Percentiles rank a stretch among this genome's conserved stretches.
Conservation (phyloP, 2,888 invertebrate species). For the Odontothrips loti region DNA sequence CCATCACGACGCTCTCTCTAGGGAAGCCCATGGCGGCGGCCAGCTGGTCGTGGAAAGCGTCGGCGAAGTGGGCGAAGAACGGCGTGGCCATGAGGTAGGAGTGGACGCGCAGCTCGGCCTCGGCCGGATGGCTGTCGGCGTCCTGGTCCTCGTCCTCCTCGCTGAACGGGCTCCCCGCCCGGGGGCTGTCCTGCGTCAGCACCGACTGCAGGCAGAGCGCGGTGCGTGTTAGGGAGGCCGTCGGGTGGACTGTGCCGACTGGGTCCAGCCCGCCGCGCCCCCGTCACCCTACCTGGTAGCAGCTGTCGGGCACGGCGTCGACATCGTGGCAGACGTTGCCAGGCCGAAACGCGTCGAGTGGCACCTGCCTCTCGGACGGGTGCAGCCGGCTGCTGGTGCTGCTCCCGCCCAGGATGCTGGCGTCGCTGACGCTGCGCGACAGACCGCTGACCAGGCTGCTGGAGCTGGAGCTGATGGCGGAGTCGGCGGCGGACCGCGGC, state of each 20-base stretch:
- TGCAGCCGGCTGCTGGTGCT: neutral
- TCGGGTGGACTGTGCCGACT: no score
- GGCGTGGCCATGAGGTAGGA: slow-evolving; percentile 41
- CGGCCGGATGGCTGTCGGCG: slow-evolving; percentile 22
- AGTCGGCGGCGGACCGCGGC: neutral
- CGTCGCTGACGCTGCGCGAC: neutral
- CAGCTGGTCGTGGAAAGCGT: slow-evolving; percentile 58
- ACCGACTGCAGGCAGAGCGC: slow-evolving; percentile 14
- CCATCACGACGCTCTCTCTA: slow-evolving; percentile 46
- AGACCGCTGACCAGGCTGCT: slow-evolving; percentile 37
- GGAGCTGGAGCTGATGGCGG: slow-evolving; percentile 28
- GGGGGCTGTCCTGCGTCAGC: neutral
- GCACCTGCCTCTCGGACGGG: slow-evolving; percentile 38
- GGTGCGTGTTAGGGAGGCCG: no score
- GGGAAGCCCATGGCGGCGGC: slow-evolving; percentile 57
- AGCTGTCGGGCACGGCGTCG: slow-evolving; percentile 41
- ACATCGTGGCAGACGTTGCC: slow-evolving; percentile 34
- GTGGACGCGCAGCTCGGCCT: slow-evolving; percentile 30
- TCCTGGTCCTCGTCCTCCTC: slow-evolving; percentile 24
- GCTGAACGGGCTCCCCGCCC: slow-evolving; percentile 33
- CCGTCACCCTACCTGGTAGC: slow-evolving; percentile 44
- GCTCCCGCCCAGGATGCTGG: neutral
- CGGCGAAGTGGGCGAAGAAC: slow-evolving; percentile 66
- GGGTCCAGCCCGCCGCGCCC: no score
- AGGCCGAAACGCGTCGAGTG: slow-evolving; percentile 39